Evolutionary conservation across 2,888 invertebrate genomes (phyloP), one percentile per base, ranked within the genome.

Genomic region (Brachycybe producta): DNA sequence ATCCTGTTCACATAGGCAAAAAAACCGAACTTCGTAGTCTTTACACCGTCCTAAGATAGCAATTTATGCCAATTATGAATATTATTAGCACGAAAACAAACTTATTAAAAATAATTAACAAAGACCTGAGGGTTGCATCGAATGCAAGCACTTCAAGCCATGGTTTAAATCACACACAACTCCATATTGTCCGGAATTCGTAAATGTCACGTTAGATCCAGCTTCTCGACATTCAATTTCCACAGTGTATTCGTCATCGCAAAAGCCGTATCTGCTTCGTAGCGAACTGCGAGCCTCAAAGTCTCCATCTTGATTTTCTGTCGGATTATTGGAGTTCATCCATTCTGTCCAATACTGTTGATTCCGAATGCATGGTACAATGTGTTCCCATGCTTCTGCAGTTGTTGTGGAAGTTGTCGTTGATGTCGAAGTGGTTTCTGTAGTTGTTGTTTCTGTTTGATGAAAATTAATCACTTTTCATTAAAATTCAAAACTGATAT

Each of bases 191-290:
- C 60, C 62, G 5, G 61, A 58, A 21, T 60, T 56, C 5, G 53
- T 54, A 13, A 57, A 58, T 11, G 59, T 54, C 0, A 53, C 55
- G 19, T 55, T 53, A 0, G 58, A 56, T 3, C 61, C 63, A 7
- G 63, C 58, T 8, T 61, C 60, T 2, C 64, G 57, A 49, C 67
- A 68, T 51, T 65, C 61, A 7, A 66, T 63, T 8, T 58, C 56
- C 13, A 57, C 58, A 35, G 62, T 58, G 39, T 54, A 51, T n/a
- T 54, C 46, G 2, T 56, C 43, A 1, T 52, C 57, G 51, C 62
- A 62, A 44, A 60, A 61, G 2, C 52, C 45, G 45, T 59, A 55
- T 26, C 56, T 49, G 11, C 30, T 38, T 2, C 56, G 50, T 35
- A 58, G 49, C 2, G 53, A 43, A 7, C 50, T 42, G 23, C 51